These are phyloP conservation scores for Vicugna pacos DNA, from an alignment of 2,113 vertebrate genomes.

Conservation along the genomic window DNA sequence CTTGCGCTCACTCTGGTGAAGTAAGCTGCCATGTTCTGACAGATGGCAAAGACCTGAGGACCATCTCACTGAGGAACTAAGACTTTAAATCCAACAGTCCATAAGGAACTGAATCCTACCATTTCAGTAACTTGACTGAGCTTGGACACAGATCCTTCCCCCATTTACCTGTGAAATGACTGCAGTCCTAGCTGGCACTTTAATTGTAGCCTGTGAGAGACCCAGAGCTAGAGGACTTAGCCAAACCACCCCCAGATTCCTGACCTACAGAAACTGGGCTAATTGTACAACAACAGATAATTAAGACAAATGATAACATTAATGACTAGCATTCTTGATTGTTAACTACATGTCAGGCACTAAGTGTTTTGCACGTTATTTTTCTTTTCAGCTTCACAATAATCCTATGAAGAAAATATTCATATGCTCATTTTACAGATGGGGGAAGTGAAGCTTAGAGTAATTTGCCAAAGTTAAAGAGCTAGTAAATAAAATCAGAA, in stretches of 20 bases:
- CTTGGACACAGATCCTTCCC: neutral
- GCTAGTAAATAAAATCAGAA: neutral
- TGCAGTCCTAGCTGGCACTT: neutral
- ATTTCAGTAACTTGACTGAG: neutral
- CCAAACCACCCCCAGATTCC: neutral
- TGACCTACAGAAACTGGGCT: constrained; percentile 50
- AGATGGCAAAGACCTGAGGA: neutral
- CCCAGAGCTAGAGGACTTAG: neutral
- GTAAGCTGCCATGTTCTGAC: neutral
- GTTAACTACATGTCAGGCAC: neutral
- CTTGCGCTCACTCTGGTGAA: neutral
- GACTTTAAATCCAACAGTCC: neutral
- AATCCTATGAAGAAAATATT: neutral
- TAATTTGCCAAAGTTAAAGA: neutral
- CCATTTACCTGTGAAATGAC: neutral
- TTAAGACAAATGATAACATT: constrained; percentile 26
- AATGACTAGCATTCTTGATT: neutral
- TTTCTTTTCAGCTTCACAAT: neutral
- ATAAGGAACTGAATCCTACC: neutral
- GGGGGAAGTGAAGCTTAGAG: neutral
- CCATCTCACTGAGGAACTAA: neutral
- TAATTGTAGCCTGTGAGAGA: neutral
- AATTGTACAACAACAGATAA: neutral
- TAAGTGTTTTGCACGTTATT: neutral
- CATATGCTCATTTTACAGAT: neutral